Percentiles rank a stretch among this genome's conserved stretches.
Conservation (phyloP, 1,140 invertebrate genomes). For the Pantala flavescens region DNA sequence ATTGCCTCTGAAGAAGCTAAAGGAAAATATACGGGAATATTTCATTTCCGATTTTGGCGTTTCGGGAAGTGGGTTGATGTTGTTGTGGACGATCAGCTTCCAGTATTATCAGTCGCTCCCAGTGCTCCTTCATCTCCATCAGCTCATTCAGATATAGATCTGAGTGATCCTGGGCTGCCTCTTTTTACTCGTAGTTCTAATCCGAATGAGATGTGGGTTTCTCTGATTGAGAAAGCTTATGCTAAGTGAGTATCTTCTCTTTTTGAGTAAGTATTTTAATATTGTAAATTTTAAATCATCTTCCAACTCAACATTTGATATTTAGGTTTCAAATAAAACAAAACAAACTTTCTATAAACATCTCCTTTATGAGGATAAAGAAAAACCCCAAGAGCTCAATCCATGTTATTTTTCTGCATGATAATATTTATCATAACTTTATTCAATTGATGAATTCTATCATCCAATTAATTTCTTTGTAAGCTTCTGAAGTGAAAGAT, state of each 20-base stretch:
- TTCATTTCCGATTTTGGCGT: constrained; percentile 45
- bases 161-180: not conserved
- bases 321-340: too few species aligned
- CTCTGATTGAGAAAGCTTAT: constrained; percentile 51
- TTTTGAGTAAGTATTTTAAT: not conserved
- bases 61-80: constrained; percentile 47
- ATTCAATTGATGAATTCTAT: too few species aligned
- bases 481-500: too few species aligned
- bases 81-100: constrained; percentile 48
- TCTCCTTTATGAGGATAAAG: too few species aligned
- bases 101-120: constrained; percentile 22
- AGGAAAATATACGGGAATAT: constrained; percentile 32
- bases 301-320: too few species aligned
- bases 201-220: constrained; percentile 45
- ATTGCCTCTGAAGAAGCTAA: not conserved
- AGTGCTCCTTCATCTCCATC: not conserved
- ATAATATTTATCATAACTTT: too few species aligned
- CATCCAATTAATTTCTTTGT: too few species aligned
- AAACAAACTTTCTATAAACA: too few species aligned
- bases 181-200: not conserved
- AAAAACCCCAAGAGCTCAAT: too few species aligned
- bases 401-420: too few species aligned
- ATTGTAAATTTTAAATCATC: too few species aligned
- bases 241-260: constrained; percentile 38
- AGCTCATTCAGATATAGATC: not conserved